phyloP scores from a whole-genome alignment of 2,113 vertebrate genomes.

The Ascaphus truei region DNA sequence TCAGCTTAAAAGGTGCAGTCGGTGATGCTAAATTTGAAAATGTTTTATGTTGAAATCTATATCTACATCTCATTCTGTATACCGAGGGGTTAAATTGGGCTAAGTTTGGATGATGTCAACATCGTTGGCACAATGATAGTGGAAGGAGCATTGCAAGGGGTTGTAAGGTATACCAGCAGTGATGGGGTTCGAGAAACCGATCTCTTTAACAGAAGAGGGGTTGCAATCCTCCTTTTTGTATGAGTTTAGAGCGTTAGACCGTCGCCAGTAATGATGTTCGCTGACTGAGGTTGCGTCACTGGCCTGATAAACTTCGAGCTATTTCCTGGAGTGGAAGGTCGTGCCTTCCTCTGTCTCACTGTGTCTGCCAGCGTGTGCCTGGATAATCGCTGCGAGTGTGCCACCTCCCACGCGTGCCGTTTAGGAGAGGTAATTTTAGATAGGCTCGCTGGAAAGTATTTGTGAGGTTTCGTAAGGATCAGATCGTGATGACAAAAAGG shows the following conservation, averaged over 20 bases:
- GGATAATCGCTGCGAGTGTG: constrained; percentile 35
- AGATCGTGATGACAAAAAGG: constrained; percentile 24
- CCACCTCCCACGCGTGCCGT: not conserved
- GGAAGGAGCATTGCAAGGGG: no score
- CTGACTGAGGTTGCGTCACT: not conserved
- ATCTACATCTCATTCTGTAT: no score
- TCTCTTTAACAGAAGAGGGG: no score
- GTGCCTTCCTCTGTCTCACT: constrained; percentile 9
- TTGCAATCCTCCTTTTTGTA: no score
- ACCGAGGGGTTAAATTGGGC: no score
- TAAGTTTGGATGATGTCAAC: no score
- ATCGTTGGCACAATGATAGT: no score
- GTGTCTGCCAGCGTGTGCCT: constrained; percentile 1
- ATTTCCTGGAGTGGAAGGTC: not conserved
- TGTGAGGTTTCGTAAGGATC: not conserved
- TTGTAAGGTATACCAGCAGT: no score
- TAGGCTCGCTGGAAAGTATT: not conserved
- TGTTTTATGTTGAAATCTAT: no score
- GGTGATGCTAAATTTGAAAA: no score
- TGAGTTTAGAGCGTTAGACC: not conserved
- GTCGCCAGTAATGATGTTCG: not conserved
- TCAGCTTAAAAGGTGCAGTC: no score
- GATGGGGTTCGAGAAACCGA: no score
- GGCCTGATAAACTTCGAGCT: not conserved
- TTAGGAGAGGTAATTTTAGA: constrained; percentile 2